phyloP scores from a whole-genome alignment of 2,888 invertebrate genomes.

The Machimus atricapillus region DNA sequence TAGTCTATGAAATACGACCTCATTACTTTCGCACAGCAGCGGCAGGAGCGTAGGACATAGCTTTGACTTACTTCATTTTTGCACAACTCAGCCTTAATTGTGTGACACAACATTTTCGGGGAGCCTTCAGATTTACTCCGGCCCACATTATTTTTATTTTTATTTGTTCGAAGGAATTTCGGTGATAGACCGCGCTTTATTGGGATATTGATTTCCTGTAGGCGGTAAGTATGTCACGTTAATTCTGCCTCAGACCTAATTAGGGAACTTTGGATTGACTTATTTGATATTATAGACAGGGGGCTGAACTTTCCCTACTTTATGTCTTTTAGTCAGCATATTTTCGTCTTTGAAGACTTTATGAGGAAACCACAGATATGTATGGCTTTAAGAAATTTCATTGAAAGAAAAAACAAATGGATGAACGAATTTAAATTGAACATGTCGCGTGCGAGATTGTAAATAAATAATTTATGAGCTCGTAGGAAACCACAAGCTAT shows the following conservation, averaged over 20 bases:
- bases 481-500: too few relatives aligned
- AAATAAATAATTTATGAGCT: background rate
- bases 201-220: background rate
- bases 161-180: background rate
- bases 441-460: background rate
- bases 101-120: background rate
- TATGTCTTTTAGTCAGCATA: background rate
- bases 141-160: background rate
- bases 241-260: background rate
- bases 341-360: background rate
- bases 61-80: background rate
- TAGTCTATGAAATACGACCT: slow-evolving; percentile 2
- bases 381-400: background rate
- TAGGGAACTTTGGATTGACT: background rate
- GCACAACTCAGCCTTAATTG: background rate
- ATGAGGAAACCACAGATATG: background rate
- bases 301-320: background rate
- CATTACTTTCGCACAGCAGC: background rate
- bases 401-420: background rate
- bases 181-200: background rate
- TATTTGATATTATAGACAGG: background rate
- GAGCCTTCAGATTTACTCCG: background rate
- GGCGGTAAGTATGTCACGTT: background rate
- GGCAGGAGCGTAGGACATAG: background rate
- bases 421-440: background rate